Evolutionary conservation across 2,888 invertebrate genomes (phyloP).

Genomic region (Toxonevra muliebris): DNA sequence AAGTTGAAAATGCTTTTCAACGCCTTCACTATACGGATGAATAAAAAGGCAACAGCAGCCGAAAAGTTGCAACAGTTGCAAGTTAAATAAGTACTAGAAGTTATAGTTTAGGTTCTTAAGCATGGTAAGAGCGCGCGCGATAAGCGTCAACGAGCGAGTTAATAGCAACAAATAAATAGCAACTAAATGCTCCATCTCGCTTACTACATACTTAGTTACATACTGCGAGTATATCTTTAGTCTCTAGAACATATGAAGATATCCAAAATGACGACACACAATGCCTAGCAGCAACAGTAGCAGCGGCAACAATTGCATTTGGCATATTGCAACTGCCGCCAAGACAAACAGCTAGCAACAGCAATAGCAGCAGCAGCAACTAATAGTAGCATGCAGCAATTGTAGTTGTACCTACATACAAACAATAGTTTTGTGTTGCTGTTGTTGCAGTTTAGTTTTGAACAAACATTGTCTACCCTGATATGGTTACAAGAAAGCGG

Average conservation of each 20-base stretch:
- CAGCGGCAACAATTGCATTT: slow-evolving; percentile 21
- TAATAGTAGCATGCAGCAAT: too few species aligned
- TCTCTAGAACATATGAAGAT: slow-evolving; percentile 60
- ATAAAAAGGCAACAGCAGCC: too few species aligned
- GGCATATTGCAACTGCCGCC: slow-evolving; percentile 22
- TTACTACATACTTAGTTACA: slow-evolving; percentile 1
- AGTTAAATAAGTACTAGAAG: too few species aligned
- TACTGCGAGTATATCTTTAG: slow-evolving; percentile 12
- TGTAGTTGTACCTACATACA: slow-evolving; percentile 14
- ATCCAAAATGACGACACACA: slow-evolving; percentile 62
- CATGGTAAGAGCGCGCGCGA: slow-evolving; percentile 36
- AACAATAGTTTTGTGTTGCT: slow-evolving; percentile 39
- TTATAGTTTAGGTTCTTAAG: too few species aligned
- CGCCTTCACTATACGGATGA: too few species aligned
- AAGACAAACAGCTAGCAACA: slow-evolving; percentile 15
- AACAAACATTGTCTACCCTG: too few species aligned
- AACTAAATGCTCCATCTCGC: slow-evolving; percentile 55
- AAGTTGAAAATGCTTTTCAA: too few species aligned
- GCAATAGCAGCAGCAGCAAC: too few species aligned
- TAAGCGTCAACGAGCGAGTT: slow-evolving; percentile 61
- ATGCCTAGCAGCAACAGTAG: neutral
- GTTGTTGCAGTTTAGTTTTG: slow-evolving; percentile 34
- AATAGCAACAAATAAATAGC: slow-evolving; percentile 65
- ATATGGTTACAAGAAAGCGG: too few species aligned
- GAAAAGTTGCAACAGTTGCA: too few species aligned